A percentile compares a stretch with the other conserved stretches of the same genome.
phyloP scores from a whole-genome alignment of 2,888 invertebrate species.

The Agrotis exclamationis region DNA sequence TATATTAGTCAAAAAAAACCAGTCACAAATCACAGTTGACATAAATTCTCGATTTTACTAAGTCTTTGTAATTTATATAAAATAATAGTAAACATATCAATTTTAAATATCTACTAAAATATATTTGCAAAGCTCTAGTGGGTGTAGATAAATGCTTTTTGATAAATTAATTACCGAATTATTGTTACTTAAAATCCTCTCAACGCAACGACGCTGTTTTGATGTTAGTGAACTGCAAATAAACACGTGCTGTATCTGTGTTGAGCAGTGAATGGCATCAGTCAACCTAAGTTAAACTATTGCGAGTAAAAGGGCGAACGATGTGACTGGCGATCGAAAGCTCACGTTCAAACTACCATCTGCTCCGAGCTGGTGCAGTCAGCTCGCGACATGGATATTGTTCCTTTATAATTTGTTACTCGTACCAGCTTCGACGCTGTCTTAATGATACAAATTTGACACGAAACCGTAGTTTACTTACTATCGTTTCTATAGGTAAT shows the following conservation, averaged over 20 bases:
- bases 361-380: slow-evolving; percentile 24
- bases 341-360: slow-evolving; percentile 9
- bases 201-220: slow-evolving; percentile 53
- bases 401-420: slow-evolving; percentile 27
- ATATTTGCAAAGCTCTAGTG: slow-evolving; percentile 77
- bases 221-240: slow-evolving; percentile 70
- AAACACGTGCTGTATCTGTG: slow-evolving; percentile 70
- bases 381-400: slow-evolving; percentile 28
- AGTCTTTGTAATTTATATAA: slow-evolving; percentile 88
- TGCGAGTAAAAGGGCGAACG: slow-evolving; percentile 51
- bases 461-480: slow-evolving; percentile 41
- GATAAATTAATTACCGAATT: slow-evolving; percentile 66
- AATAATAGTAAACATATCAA: slow-evolving; percentile 85
- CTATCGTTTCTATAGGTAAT: slow-evolving; percentile 39
- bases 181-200: slow-evolving; percentile 59
- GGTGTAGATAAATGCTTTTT: slow-evolving; percentile 84
- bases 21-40: slow-evolving; percentile 91
- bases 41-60: slow-evolving; percentile 91
- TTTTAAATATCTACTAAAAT: slow-evolving; percentile 80
- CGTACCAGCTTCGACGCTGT: slow-evolving; percentile 33
- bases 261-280: slow-evolving; percentile 79
- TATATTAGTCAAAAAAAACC: slow-evolving; percentile 89
- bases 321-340: slow-evolving; percentile 49
- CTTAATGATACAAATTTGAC: slow-evolving; percentile 37
- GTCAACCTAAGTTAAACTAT: slow-evolving; percentile 69